Percentiles rank a stretch among this genome's conserved stretches.
Conservation (phyloP, 2,797 vertebrate genomes). For the Hemibagrus guttatus region DNA sequence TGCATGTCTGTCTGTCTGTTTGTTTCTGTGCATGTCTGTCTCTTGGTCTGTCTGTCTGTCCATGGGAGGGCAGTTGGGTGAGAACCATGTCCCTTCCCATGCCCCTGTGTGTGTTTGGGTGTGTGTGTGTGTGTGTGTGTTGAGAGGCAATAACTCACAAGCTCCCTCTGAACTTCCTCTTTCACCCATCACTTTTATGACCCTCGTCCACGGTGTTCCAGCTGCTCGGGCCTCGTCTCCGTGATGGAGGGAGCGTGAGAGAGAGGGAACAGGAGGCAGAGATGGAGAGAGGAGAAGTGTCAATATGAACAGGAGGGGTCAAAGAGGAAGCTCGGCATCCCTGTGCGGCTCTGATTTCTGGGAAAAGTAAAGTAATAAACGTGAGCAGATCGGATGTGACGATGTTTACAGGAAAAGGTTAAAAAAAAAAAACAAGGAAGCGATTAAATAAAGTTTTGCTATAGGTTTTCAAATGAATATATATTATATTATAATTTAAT, state of each 20-base stretch:
- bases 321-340: constrained; percentile 33
- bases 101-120: constrained; percentile 70
- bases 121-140: constrained; percentile 77
- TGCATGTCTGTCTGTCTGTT: too few relatives aligned
- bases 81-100: constrained; percentile 78
- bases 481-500: too few relatives aligned
- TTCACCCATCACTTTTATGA: constrained; percentile 75
- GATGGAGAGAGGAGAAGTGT: constrained; percentile 46
- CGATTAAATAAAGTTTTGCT: background rate
- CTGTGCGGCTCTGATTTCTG: constrained; percentile 16
- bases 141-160: constrained; percentile 77
- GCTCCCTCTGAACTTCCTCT: constrained; percentile 76
- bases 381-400: constrained; percentile 38
- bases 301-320: constrained; percentile 50
- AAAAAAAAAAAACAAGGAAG: background rate
- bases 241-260: constrained; percentile 58
- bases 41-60: constrained; percentile 21
- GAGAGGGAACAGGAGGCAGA: constrained; percentile 59
- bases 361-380: constrained; percentile 44
- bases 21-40: too few relatives aligned
- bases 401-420: constrained; percentile 25
- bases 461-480: too few relatives aligned
- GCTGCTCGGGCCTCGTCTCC: constrained; percentile 69
- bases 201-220: constrained; percentile 69
- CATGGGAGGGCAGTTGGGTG: constrained; percentile 47